These are phyloP conservation scores for Porites lobata DNA, from an alignment of 92 coral and sea anemone genomes.

Conservation along the genomic window DNA sequence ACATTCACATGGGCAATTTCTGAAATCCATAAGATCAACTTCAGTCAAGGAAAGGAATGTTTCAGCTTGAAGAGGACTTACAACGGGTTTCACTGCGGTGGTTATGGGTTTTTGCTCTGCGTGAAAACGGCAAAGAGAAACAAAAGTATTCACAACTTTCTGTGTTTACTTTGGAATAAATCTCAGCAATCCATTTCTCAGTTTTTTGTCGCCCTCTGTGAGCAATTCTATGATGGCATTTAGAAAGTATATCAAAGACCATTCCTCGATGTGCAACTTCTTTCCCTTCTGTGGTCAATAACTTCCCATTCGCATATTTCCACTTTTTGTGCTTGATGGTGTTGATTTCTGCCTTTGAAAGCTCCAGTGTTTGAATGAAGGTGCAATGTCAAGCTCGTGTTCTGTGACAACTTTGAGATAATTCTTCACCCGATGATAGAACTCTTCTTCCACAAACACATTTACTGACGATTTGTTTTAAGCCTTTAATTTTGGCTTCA, in stretches of 20 bases:
- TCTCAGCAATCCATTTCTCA: conserved; percentile 55
- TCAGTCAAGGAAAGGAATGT: no score
- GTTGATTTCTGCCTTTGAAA: no score
- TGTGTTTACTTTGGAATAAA: conserved; percentile 44
- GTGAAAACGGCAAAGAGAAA: conserved; percentile 39
- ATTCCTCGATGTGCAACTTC: no score
- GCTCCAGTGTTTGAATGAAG: no score
- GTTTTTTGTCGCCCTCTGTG: conserved; percentile 63
- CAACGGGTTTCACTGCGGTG: no score
- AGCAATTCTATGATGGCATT: background rate
- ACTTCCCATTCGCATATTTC: conserved; percentile 1
- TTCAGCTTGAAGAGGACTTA: no score
- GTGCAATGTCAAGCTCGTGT: no score
- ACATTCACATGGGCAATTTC: no score
- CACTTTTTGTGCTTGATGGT: no score
- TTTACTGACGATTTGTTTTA: conserved; percentile 8
- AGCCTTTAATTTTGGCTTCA: no score
- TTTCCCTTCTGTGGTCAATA: conserved; percentile 8
- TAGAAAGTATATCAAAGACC: no score
- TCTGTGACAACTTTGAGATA: conserved; percentile 31
- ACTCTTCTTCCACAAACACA: conserved; percentile 23
- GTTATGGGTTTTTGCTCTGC: conserved; percentile 51
- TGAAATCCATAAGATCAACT: no score
- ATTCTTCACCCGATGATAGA: conserved; percentile 13
- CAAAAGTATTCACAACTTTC: conserved; percentile 41